These are phyloP conservation scores for Huso huso DNA, from an alignment of 2,797 vertebrate genomes.

Conservation along the genomic window DNA sequence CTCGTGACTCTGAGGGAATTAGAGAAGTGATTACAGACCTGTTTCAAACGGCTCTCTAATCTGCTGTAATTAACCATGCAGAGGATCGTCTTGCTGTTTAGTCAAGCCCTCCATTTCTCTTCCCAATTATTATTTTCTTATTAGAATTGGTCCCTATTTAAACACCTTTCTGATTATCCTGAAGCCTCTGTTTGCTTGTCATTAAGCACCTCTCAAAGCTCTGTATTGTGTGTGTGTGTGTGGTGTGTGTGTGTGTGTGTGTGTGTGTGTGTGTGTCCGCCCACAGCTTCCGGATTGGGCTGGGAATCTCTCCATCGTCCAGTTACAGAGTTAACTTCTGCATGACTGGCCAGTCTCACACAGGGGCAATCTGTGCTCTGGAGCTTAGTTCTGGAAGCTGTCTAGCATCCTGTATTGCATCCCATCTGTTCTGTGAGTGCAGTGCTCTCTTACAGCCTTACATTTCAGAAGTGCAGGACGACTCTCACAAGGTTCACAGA, in stretches of 20 bases:
- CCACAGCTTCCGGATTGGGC: no score
- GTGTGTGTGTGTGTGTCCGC: not conserved
- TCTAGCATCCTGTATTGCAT: constrained; percentile 49
- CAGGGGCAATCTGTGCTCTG: constrained; percentile 26
- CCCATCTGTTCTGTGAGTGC: constrained; percentile 54
- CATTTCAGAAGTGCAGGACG: not conserved
- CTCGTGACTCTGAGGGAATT: no score
- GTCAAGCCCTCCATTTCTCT: no score
- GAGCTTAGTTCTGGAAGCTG: constrained; percentile 43
- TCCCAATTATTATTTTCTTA: no score
- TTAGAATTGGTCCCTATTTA: no score
- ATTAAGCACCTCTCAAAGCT: not conserved
- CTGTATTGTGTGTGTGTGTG: constrained; percentile 9
- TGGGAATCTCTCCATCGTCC: no score
- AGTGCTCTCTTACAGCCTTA: not conserved
- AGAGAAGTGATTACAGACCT: constrained; percentile 48
- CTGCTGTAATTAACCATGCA: constrained; percentile 42
- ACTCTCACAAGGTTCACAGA: no score
- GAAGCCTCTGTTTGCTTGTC: not conserved
- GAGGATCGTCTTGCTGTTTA: constrained; percentile 2
- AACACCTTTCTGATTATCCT: no score
- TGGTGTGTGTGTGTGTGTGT: constrained; percentile 10
- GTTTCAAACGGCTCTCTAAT: constrained; percentile 46
- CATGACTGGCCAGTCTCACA: no score
- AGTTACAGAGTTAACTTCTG: no score